A percentile compares a stretch with the other conserved stretches of the same genome.
phyloP scores from a whole-genome alignment of 2,888 invertebrate genomes.

The Callosobruchus maculatus region DNA sequence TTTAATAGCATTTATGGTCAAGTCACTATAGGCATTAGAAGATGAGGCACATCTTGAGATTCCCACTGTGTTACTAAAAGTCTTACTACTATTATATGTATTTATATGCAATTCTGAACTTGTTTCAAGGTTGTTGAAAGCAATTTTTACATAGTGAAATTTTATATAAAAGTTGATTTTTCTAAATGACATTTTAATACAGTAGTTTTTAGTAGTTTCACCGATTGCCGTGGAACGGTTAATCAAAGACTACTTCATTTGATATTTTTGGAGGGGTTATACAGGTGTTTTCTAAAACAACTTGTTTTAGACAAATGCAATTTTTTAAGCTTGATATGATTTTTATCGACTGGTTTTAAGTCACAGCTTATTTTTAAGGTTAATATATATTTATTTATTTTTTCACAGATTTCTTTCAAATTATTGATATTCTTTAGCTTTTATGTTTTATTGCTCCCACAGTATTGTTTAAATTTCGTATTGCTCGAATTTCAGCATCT shows the following conservation, averaged over 20 bases:
- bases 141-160: background rate
- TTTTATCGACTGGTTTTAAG: background rate
- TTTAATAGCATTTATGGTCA: background rate
- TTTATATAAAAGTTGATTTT: background rate
- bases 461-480: background rate
- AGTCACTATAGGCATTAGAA: background rate
- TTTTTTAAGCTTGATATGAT: background rate
- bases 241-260: background rate
- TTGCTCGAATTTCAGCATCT: background rate
- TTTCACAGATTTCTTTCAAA: background rate
- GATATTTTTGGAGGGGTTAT: background rate
- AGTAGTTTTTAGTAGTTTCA: background rate
- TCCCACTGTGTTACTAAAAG: background rate
- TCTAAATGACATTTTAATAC: background rate
- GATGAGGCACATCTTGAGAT: background rate
- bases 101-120: background rate
- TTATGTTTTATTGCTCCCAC: background rate
- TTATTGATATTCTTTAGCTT: background rate
- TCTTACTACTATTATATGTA: background rate
- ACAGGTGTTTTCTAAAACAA: background rate
- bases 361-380: background rate
- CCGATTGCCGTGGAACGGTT: background rate
- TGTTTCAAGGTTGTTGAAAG: background rate
- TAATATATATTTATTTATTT: background rate
- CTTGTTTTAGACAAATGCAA: background rate